phyloP scores from a whole-genome alignment of 2,888 invertebrate species.

The Azorinus chamasolen region DNA sequence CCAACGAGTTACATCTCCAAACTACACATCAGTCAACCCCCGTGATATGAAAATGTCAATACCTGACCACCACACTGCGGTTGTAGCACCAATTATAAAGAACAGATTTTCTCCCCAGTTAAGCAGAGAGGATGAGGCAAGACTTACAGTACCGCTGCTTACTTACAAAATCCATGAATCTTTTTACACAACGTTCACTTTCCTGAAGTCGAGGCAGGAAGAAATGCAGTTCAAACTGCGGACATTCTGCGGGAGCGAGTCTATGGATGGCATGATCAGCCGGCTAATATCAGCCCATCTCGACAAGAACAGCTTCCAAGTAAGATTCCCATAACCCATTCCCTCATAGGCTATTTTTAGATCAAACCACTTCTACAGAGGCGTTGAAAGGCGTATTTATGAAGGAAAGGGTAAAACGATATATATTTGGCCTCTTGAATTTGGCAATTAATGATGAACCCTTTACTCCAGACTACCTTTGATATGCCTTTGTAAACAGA shows the following conservation, averaged over 20 bases:
- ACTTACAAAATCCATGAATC: slow-evolving; percentile 80
- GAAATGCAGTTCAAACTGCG: slow-evolving; percentile 76
- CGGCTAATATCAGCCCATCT: slow-evolving; percentile 57
- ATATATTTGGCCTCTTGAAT: too few species aligned
- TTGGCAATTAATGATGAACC: neutral
- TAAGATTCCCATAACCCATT: slow-evolving; percentile 7
- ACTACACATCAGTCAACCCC: too few species aligned
- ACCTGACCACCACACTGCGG: slow-evolving; percentile 65
- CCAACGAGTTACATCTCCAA: slow-evolving; percentile 42
- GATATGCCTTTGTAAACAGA: too few species aligned
- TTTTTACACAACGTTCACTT: slow-evolving; percentile 78
- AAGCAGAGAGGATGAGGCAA: slow-evolving; percentile 75
- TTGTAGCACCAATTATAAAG: slow-evolving; percentile 67
- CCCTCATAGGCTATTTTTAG: too few species aligned
- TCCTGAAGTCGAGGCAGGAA: slow-evolving; percentile 71
- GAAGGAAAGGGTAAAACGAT: too few species aligned
- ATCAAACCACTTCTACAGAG: neutral
- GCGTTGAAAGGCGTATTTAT: too few species aligned
- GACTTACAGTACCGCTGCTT: slow-evolving; percentile 77
- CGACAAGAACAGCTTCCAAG: slow-evolving; percentile 61
- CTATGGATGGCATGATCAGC: slow-evolving; percentile 78
- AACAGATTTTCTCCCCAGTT: slow-evolving; percentile 50
- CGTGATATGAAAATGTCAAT: slow-evolving; percentile 26
- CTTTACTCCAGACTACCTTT: too few species aligned
- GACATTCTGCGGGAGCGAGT: slow-evolving; percentile 71